A percentile compares a stretch with the other conserved stretches of the same genome.
Conservation (phyloP, 2,888 invertebrate species). For the Parochlus steinenii region DNA sequence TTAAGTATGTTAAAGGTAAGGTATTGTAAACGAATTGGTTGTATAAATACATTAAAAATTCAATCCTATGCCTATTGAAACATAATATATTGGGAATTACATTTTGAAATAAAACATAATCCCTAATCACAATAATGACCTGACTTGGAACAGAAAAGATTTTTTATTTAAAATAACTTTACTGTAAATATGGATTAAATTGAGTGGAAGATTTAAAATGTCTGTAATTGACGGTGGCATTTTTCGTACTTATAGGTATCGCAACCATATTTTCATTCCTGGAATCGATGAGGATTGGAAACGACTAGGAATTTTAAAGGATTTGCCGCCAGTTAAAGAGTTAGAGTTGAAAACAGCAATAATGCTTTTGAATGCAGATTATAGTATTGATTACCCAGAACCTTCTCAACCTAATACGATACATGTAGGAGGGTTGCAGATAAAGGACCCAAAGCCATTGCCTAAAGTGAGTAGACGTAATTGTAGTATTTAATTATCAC, state of each 20-base stretch:
- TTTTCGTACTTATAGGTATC: not conserved
- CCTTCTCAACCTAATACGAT: slow-evolving; percentile 14
- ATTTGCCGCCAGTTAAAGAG: not conserved
- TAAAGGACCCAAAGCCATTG: slow-evolving; percentile 9
- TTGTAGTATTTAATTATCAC: not conserved
- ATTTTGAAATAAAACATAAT: no score
- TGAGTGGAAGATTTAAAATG: no score
- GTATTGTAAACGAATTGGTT: not conserved
- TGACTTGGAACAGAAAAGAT: no score
- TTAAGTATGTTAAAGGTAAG: not conserved
- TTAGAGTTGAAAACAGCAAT: slow-evolving; percentile 10
- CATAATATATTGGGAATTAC: no score
- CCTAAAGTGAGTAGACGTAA: slow-evolving; percentile 1
- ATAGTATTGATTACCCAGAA: slow-evolving; percentile 12
- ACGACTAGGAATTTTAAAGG: not conserved
- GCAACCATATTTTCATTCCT: not conserved
- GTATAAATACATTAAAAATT: no score
- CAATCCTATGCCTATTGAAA: no score
- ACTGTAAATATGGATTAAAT: no score
- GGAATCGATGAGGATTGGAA: not conserved
- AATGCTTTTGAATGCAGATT: slow-evolving; percentile 11
- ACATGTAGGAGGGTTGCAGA: slow-evolving; percentile 14
- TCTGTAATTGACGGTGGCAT: no score
- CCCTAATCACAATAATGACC: no score
- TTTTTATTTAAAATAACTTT: no score